Conservation (phyloP, 2,113 vertebrate species). For the Petrocephalus microphthalmus region DNA sequence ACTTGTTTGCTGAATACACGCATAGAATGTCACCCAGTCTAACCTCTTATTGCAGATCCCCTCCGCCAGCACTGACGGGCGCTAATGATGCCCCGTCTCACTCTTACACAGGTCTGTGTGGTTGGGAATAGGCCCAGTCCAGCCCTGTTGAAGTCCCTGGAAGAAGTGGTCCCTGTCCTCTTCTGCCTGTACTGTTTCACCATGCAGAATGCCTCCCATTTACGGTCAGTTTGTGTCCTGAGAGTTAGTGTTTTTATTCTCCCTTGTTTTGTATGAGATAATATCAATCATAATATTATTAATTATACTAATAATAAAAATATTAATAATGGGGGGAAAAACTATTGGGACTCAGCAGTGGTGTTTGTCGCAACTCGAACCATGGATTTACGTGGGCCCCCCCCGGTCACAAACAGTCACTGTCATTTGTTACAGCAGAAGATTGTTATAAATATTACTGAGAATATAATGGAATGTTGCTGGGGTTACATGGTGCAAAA, state of each 20-base stretch:
- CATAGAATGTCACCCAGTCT: no score
- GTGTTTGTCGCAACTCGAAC: neutral
- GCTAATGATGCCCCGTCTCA: neutral
- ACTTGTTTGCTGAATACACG: neutral
- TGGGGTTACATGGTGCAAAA: neutral
- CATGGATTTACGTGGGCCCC: neutral
- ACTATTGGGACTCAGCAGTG: neutral
- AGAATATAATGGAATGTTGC: neutral
- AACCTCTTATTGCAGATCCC: neutral
- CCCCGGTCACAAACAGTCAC: neutral
- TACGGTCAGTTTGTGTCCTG: conserved; percentile 65
- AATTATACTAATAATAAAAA: neutral
- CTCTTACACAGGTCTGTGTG: conserved; percentile 70
- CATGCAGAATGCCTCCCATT: conserved; percentile 75
- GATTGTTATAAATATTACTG: neutral
- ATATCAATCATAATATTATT: neutral
- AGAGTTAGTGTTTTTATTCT: neutral
- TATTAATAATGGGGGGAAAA: neutral
- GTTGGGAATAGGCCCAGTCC: conserved; percentile 70
- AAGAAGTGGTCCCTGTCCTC: conserved; percentile 66
- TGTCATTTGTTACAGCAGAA: neutral
- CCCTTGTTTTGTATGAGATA: neutral
- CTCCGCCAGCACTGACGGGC: neutral
- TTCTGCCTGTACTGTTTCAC: conserved; percentile 86
- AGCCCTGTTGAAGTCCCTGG: conserved; percentile 61